Conservation (phyloP, 2,888 invertebrate species). For the Caenorhabditis sp. region DNA sequence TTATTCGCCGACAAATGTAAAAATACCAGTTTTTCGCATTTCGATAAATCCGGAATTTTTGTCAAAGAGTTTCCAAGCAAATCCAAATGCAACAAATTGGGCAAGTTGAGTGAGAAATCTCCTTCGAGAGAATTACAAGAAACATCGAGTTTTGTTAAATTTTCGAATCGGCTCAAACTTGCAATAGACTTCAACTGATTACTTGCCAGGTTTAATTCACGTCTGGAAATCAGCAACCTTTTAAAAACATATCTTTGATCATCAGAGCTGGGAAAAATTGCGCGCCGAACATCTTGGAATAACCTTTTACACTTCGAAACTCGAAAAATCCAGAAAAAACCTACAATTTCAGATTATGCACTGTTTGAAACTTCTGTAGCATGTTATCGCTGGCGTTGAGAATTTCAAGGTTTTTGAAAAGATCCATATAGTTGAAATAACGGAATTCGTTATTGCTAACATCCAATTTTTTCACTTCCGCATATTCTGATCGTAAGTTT, state of each 20-base stretch:
- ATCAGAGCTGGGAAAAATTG: neutral
- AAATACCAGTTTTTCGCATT: conserved; percentile 9
- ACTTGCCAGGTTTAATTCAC: neutral
- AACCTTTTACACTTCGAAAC: too few species aligned
- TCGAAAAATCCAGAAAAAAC: neutral
- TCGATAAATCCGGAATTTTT: conserved; percentile 19
- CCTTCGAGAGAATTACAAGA: neutral
- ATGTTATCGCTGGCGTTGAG: conserved; percentile 6
- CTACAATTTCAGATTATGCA: neutral
- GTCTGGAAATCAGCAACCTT: neutral
- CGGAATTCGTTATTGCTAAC: neutral
- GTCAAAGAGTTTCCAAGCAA: conserved; percentile 7
- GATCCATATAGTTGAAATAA: neutral
- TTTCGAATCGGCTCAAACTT: neutral
- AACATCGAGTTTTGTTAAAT: neutral
- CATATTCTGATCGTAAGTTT: conserved; percentile 20
- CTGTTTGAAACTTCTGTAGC: neutral
- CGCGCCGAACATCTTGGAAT: too few species aligned
- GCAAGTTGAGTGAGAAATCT: neutral
- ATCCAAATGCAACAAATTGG: conserved; percentile 2
- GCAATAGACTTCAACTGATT: neutral
- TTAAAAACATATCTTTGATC: neutral
- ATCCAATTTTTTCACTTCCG: neutral
- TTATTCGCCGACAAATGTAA: conserved; percentile 19
- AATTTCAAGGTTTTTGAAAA: conserved; percentile 17